Evolutionary conservation across 2,888 invertebrate genomes (phyloP).

Genomic region (Leptodirus hochenwartii): DNA sequence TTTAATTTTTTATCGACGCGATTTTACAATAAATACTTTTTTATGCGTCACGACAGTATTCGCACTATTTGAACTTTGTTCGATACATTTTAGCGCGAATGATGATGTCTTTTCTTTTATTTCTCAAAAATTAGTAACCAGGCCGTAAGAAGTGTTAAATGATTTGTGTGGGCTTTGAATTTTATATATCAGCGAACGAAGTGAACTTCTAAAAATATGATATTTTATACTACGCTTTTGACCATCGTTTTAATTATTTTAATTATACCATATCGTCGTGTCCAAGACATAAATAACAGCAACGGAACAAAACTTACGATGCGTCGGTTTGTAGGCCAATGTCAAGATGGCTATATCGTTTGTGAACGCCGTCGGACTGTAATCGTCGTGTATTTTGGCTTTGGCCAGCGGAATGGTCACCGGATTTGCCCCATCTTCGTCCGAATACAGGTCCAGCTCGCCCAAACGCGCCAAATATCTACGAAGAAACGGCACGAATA

Average conservation of each 20-base stretch:
- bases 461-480: conserved; percentile 56
- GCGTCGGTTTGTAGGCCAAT: conserved; percentile 33
- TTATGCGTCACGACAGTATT: no score
- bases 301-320: conserved; percentile 12
- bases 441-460: conserved; percentile 50
- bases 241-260: no score
- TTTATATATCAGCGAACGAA: no score
- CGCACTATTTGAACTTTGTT: no score
- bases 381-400: conserved; percentile 47
- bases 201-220: no score
- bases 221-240: no score
- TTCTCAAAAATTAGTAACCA: no score
- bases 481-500: conserved; percentile 15
- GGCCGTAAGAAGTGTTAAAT: no score
- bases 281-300: no score
- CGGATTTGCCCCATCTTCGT: conserved; percentile 41
- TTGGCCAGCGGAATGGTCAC: conserved; percentile 41
- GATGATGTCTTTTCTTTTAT: no score
- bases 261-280: not conserved
- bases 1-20: conserved; percentile 4
- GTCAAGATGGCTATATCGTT: conserved; percentile 67
- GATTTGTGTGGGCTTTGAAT: no score
- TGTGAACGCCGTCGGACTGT: conserved; percentile 38
- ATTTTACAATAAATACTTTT: not conserved
- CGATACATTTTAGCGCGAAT: no score